Conservation (phyloP, 2,888 invertebrate species). For the Entomobrya proxima region DNA sequence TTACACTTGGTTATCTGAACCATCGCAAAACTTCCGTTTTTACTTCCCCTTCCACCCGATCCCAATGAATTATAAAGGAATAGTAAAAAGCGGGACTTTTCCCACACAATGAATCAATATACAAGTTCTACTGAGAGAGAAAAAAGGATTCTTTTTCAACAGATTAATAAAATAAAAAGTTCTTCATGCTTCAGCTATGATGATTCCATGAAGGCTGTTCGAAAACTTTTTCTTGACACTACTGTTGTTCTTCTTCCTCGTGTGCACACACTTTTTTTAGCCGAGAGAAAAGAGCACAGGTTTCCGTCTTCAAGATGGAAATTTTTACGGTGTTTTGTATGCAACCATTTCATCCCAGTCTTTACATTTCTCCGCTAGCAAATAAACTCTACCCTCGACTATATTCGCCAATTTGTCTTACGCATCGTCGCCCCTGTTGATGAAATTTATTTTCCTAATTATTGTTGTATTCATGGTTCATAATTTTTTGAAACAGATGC, state of each 20-base stretch:
- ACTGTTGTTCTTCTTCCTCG: background rate
- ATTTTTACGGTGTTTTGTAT: no score
- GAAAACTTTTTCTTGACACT: slow-evolving; percentile 80
- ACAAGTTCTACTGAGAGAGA: background rate
- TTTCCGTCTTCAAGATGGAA: background rate
- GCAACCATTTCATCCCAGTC: no score
- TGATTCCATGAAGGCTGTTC: slow-evolving; percentile 81
- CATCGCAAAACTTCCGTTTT: slow-evolving; percentile 22
- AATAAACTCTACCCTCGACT: background rate
- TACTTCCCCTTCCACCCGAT: background rate
- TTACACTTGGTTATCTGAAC: background rate
- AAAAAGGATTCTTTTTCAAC: background rate
- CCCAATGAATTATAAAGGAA: slow-evolving; percentile 38
- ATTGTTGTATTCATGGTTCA: background rate
- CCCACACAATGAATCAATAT: slow-evolving; percentile 41
- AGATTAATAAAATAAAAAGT: slow-evolving; percentile 51
- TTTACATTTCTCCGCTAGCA: no score
- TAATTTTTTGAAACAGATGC: background rate
- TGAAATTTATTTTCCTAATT: slow-evolving; percentile 11
- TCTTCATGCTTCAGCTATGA: slow-evolving; percentile 58
- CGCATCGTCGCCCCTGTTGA: slow-evolving; percentile 26
- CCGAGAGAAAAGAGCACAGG: background rate
- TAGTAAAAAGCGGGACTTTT: slow-evolving; percentile 14
- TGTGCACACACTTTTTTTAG: background rate
- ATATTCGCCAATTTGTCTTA: background rate